These are phyloP conservation scores for Myanophis thanlyinensis DNA, from an alignment of 2,113 vertebrate genomes.

Conservation along the genomic window DNA sequence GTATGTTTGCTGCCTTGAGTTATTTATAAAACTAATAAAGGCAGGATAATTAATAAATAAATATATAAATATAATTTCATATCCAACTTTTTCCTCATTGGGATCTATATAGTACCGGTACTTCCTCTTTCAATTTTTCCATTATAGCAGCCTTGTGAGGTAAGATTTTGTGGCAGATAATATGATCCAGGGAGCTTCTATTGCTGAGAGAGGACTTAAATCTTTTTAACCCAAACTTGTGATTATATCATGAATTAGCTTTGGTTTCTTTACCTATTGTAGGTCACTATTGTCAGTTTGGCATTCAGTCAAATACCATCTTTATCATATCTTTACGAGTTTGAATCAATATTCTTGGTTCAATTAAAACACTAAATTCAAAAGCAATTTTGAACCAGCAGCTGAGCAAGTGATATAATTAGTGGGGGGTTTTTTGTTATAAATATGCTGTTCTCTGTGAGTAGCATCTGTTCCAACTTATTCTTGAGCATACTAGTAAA, in stretches of 20 bases:
- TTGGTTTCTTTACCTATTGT: background rate
- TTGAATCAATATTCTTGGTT: background rate
- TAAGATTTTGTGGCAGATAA: background rate
- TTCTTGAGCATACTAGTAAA: background rate
- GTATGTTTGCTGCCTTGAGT: background rate
- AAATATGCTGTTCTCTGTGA: background rate
- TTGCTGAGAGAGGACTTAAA: background rate
- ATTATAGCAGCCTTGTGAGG: background rate
- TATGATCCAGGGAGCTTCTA: background rate
- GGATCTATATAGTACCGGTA: background rate
- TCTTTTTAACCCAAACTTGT: background rate
- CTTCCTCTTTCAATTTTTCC: background rate
- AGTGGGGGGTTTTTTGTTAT: background rate
- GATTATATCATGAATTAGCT: background rate
- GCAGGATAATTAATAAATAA: background rate
- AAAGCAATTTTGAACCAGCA: background rate
- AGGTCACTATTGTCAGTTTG: background rate
- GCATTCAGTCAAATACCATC: background rate
- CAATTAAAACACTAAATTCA: constrained; percentile 28
- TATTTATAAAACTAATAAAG: background rate
- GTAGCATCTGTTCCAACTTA: background rate
- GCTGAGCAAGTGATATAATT: background rate
- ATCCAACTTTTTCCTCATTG: background rate
- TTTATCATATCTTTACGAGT: background rate
- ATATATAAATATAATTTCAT: background rate